Percentiles rank a stretch among this genome's conserved stretches.
These are phyloP conservation scores for Sclerurus mexicanus DNA, from an alignment of 2,113 vertebrate species.

Conservation along the genomic window DNA sequence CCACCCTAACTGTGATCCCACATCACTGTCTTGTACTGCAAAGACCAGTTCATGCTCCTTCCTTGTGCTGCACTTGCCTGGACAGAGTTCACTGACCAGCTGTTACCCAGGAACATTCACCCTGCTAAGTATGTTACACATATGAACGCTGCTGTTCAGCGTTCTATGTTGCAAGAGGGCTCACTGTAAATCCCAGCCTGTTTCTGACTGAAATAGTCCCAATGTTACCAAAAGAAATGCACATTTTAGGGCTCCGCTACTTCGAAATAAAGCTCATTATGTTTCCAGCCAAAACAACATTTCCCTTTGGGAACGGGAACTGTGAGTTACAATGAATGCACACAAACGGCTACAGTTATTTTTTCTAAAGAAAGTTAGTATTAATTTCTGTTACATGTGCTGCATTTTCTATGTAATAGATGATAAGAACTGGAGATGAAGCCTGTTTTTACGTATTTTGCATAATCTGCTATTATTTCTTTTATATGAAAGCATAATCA, in stretches of 20 bases:
- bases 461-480: background rate
- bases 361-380: background rate
- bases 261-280: background rate
- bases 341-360: background rate
- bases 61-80: background rate
- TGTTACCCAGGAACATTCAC: background rate
- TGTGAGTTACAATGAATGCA: background rate
- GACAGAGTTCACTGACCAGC: background rate
- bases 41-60: background rate
- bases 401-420: background rate
- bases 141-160: accelerated
- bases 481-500: background rate
- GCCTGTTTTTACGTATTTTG: background rate
- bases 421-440: background rate
- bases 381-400: background rate
- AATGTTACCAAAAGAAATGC: background rate
- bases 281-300: background rate
- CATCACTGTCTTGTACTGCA: background rate
- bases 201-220: background rate
- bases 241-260: background rate
- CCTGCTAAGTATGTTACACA: background rate
- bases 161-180: background rate
- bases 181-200: background rate
- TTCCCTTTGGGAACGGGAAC: background rate
- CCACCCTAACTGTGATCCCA: background rate